Evolutionary conservation across 1,140 invertebrate genomes (phyloP).

Genomic region (Argopecten irradians): DNA sequence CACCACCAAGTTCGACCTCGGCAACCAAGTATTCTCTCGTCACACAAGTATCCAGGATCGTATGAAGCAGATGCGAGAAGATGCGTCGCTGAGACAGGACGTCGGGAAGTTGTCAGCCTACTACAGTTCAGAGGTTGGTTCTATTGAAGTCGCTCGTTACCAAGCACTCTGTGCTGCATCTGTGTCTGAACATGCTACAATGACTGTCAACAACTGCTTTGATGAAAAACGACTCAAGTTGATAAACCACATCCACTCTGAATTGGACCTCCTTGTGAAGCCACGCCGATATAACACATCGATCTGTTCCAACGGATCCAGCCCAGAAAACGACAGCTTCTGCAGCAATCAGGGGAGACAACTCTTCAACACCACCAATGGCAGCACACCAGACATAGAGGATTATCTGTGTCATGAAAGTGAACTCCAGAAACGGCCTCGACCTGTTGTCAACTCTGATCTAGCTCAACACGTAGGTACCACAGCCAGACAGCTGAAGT

Average conservation of each 20-base stretch:
- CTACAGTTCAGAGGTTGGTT: constrained; percentile 55
- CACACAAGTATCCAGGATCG: constrained; percentile 54
- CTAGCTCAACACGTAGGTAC: neutral
- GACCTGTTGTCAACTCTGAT: neutral
- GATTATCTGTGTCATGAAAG: neutral
- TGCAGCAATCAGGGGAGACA: neutral
- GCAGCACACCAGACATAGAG: neutral
- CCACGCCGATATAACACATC: neutral
- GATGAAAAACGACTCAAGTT: constrained; percentile 52
- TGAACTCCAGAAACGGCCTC: neutral
- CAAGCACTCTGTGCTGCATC: constrained; percentile 54
- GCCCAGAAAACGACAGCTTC: neutral
- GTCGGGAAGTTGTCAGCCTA: constrained; percentile 43
- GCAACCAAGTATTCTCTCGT: constrained; percentile 39
- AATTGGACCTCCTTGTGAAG: neutral
- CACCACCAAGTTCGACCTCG: constrained; percentile 31
- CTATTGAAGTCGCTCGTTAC: constrained; percentile 57
- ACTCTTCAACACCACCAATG: neutral
- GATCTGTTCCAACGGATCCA: neutral
- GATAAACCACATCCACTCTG: constrained; percentile 27
- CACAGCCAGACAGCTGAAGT: neutral
- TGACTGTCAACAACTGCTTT: constrained; percentile 49
- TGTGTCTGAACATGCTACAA: constrained; percentile 29
- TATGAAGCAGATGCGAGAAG: constrained; percentile 41
- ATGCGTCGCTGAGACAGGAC: neutral